Conservation (phyloP, 37 sponge, comb jelly and placozoan species). For the Mnemiopsis leidyi region DNA sequence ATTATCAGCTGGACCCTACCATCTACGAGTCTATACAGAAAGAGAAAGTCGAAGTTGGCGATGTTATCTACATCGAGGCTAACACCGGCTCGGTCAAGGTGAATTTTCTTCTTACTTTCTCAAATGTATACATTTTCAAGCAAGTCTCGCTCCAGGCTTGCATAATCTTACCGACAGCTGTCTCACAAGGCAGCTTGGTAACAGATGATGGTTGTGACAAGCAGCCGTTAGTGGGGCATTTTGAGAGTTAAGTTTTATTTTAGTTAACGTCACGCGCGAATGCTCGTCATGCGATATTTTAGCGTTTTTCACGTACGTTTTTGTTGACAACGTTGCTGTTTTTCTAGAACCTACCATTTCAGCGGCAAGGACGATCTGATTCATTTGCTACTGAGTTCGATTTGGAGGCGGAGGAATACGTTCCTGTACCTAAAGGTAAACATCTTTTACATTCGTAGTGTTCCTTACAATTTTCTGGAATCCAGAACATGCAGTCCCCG, state of each 20-base stretch:
- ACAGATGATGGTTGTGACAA: background rate
- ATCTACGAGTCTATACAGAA: constrained; percentile 98
- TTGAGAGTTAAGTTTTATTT: background rate
- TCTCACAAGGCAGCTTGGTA: constrained; percentile 19
- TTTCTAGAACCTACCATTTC: constrained; percentile 62
- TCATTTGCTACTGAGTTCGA: constrained; percentile 97
- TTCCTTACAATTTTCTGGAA: too few relatives aligned
- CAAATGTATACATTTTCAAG: background rate
- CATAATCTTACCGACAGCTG: background rate
- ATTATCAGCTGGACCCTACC: constrained; percentile 84
- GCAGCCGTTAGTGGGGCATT: constrained; percentile 30
- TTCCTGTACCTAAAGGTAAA: constrained; percentile 92
- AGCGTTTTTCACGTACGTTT: constrained; percentile 17
- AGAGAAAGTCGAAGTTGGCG: constrained; percentile 94
- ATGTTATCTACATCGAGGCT: constrained; percentile 99
- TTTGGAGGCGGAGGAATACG: constrained; percentile 98
- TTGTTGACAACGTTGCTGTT: background rate
- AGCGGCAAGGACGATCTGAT: constrained; percentile 94
- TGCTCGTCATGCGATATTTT: background rate
- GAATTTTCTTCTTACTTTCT: background rate
- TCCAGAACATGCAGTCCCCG: too few relatives aligned
- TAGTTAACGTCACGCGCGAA: background rate
- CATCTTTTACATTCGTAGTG: too few relatives aligned
- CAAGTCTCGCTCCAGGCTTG: background rate
- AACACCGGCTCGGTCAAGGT: constrained; percentile 96